Evolutionary conservation across 2,888 invertebrate genomes (phyloP), one percentile per base, ranked within the genome.

Genomic region (Gari tellinella): DNA sequence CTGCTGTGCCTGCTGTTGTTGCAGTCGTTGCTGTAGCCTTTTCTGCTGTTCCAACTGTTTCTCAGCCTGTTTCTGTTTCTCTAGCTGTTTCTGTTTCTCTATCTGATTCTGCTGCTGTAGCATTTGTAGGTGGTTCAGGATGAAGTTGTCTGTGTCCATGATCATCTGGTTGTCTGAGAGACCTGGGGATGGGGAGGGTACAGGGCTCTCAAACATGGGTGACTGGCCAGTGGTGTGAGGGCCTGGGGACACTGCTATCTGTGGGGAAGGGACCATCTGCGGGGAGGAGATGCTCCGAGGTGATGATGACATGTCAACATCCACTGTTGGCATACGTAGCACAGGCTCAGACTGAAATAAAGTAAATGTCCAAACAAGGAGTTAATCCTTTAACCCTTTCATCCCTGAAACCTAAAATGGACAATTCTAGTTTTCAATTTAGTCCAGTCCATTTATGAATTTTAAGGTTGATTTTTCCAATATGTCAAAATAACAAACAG

Each of bases 121-220:
- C 17, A 61, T 19, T 41, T 60, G 80, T 55, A 76, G 45, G 25
- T 64, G 67, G 46, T 72, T 76, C 17, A 77, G 40, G 55, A 77
- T 72, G 38, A 72, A 69, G 43, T 76, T 67, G 38, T 72, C 77
- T n/a, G 72, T 67, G n/a, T 77, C 77, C 10, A 77, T 64, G 17
- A 77, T 23, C 72, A 69, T 72, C 31, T 46, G 60, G 31, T 40
- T 65, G 12, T 72, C 70, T 0, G 52, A 43, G 12, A 45, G 38
- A 2, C 63, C 63, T 1, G 70, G 56, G 1, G 73, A 55, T 2
- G 67, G 67, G 4, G 69, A 57, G 19, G 62, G 61, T 31, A 52
- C 46, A 12, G 70, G 73, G 46, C 64, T 73, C 52, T 78, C 73
- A 31, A 67, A 67, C 41, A 77, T 31, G 26, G 41, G 41, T 25